These are phyloP conservation scores for Mizuhopecten yessoensis DNA, from an alignment of 1,140 invertebrate species.

Conservation along the genomic window DNA sequence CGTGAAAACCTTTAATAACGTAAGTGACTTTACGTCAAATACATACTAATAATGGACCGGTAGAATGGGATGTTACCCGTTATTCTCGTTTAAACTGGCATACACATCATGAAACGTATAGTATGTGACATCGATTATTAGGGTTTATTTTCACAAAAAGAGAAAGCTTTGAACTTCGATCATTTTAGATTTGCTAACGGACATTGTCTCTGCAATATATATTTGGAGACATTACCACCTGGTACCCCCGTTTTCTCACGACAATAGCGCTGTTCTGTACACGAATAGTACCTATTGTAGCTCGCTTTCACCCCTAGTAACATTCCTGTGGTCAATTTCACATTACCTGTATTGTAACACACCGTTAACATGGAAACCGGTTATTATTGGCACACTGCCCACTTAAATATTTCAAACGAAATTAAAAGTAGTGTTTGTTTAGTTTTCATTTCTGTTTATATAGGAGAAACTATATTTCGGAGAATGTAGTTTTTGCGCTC, in stretches of 20 bases:
- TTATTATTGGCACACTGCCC: background rate
- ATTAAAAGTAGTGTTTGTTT: background rate
- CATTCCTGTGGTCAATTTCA: conserved; percentile 20
- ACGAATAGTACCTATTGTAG: background rate
- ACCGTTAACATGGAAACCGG: background rate
- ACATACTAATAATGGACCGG: too few species aligned
- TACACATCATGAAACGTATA: too few species aligned
- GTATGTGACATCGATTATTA: too few species aligned
- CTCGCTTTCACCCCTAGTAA: background rate
- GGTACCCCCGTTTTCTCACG: background rate
- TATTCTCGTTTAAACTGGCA: too few species aligned
- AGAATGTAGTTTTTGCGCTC: too few species aligned
- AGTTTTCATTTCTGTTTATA: background rate
- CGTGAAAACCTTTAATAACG: too few species aligned
- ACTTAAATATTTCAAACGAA: background rate
- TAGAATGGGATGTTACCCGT: too few species aligned
- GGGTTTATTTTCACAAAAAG: too few species aligned
- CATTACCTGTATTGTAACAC: background rate
- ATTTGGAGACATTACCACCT: background rate
- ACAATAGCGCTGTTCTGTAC: background rate
- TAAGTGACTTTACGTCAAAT: too few species aligned
- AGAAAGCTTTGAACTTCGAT: background rate
- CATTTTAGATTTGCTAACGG: background rate
- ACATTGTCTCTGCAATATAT: background rate
- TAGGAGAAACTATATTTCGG: background rate